Base-by-base conservation (phyloP, 2,113 vertebrate species). In the Nicator chloris region DNA sequence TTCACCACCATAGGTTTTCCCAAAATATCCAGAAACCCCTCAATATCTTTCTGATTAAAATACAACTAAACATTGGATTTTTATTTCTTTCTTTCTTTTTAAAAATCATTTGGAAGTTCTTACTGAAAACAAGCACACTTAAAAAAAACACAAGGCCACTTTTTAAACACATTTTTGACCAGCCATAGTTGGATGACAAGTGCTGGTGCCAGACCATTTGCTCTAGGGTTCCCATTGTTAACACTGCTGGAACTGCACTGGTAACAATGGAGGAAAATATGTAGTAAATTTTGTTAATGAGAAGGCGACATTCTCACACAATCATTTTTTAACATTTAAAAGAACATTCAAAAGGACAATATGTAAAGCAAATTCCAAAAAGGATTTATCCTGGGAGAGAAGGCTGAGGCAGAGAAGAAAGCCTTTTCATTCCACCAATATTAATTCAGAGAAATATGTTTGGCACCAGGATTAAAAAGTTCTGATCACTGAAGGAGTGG, bases 151-250 rank as follows among this genome's bases (percentile, higher is more conserved):
- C 56, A 87, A 80, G 77, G 10, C 56, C 64, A 60, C 83, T 93
- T 95, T 93, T 93, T 83, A 90, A 88, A 91, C 76, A 89, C 73
- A 95, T 96, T 92, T 97, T 95, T 95, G 83, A 92, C 57, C 81
- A 91, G 80, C 61, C 70, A 45, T 87, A 84, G 61, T 84, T 79
- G 80, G 92, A 94, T 92, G 92, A 95, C 96, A 93, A 95, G 94
- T 92, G 92, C 83, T 97, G 93, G 94, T 95, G 96, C 96, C 95
- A 96, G 95, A 79, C 93, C 92, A 96, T 92, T 96, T 97, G 95
- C 95, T 96, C 86, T 95, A 95, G 96, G 96, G 69, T 96, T 94
- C 82, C 95, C 92, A 97, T 93, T 96, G 95, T 97, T 96, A 96
- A 90, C 93, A 92, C 90, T 96, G 94, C 88, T 95, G 76, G 85